A percentile compares a stretch with the other conserved stretches of the same genome.
Conservation (phyloP, 2,113 vertebrate genomes). For the Craseonycteris thonglongyai region DNA sequence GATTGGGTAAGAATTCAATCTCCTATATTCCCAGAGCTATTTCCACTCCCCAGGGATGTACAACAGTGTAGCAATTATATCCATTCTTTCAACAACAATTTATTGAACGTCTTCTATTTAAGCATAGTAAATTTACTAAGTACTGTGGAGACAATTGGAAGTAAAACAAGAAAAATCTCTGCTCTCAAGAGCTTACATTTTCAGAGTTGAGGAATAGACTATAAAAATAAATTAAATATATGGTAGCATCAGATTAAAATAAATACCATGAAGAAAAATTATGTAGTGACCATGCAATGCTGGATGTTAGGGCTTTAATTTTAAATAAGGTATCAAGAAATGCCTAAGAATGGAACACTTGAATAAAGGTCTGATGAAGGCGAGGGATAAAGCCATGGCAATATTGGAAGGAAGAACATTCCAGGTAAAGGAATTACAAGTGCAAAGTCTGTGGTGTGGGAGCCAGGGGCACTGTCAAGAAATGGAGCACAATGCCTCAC, state of each 20-base stretch:
- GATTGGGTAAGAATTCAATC: neutral
- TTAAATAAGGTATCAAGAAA: neutral
- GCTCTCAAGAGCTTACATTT: neutral
- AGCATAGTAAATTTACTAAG: neutral
- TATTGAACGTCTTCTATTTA: neutral
- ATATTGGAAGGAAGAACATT: neutral
- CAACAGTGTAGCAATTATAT: neutral
- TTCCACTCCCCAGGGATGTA: neutral
- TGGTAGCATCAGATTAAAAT: neutral
- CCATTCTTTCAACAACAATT: neutral
- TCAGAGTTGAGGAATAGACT: neutral
- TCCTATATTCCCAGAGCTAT: neutral
- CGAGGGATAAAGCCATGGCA: neutral
- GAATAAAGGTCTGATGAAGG: neutral
- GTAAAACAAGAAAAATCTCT: neutral
- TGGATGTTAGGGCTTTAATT: neutral
- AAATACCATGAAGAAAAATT: neutral
- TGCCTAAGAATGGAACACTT: neutral
- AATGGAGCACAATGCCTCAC: neutral
- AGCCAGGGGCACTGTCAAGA: neutral
- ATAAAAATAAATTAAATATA: neutral
- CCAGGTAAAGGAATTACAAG: neutral
- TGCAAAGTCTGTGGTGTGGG: neutral
- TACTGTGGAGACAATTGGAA: neutral
- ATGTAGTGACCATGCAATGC: neutral